Evolutionary conservation across 2,797 vertebrate genomes (phyloP), one percentile per base, ranked within the genome.

Genomic region (Decapterus maruadsi): DNA sequence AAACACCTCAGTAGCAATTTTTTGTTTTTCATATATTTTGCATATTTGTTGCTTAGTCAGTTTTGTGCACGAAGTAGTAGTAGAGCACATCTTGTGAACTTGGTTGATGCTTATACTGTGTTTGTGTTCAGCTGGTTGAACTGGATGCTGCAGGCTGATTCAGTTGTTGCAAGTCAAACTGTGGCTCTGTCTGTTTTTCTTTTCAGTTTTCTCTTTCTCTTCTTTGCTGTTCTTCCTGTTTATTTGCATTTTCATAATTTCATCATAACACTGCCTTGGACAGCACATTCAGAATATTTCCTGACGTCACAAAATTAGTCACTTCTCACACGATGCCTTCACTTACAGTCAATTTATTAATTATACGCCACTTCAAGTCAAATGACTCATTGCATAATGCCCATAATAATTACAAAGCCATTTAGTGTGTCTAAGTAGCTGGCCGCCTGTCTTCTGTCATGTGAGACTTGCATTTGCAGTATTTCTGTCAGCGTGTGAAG

Each of bases 401-500:
- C 34, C 43, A 7, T 59, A 50, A 70, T 72, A 62, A 66, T 78
- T 53, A 69, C 19, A 20, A 60, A 64, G 54, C 58, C n/a, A 8
- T 55, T 56, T 55, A 75, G 29, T 34, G 22, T 20, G 31, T 59
- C 17, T 19, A 55, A 56, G 57, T 36, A 22, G 55, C 29, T 72
- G 51, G 55, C 51, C 26, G 56, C 53, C 57, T 31, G 26, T 31
- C 51, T 31, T 61, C 40, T 61, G 46, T 75, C 12, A 13, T 53
- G 56, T 56, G 17, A 42, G 29, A 19, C 20, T 10, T 54, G 11
- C 42, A 31, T 17, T 40, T 69, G 19, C 42, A 68, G 48, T 55
- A 34, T 67, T 74, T 75, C 68, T 65, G 51, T 59, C 51, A n/a
- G 56, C 26, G 20, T 42, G 19, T 65, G 71, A 70, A 68, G 48